Conservation (phyloP, 2,113 vertebrate species). For the Mugil cephalus region DNA sequence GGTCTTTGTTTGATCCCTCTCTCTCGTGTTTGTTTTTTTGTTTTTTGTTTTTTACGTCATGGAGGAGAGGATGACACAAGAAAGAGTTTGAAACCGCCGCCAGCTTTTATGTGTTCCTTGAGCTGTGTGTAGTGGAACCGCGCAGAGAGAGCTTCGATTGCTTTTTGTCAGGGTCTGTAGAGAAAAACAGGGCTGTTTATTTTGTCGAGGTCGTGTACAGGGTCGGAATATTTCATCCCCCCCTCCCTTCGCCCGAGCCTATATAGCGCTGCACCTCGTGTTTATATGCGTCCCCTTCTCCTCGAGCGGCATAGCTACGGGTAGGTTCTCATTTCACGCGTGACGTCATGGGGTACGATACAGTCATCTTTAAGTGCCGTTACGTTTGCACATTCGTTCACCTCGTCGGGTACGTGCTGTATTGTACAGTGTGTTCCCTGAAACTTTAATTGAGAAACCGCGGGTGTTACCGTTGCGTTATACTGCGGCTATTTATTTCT, state of each 20-base stretch:
- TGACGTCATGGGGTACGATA: conserved; percentile 53
- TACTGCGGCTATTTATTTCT: conserved; percentile 42
- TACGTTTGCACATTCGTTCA: conserved; percentile 68
- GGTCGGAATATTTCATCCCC: conserved; percentile 37
- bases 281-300: conserved; percentile 20
- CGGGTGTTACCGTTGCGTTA: conserved; percentile 24
- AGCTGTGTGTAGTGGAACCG: conserved; percentile 54
- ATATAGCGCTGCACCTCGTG: conserved; percentile 37
- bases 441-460: conserved; percentile 33
- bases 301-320: conserved; percentile 46
- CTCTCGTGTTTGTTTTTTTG: neutral
- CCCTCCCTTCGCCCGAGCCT: conserved; percentile 27
- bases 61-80: conserved; percentile 19
- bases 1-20: conserved; percentile 43
- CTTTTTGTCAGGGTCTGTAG: conserved; percentile 45
- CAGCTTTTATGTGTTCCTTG: conserved; percentile 41
- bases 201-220: conserved; percentile 43
- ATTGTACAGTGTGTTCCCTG: conserved; percentile 26
- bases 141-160: neutral
- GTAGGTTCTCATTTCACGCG: conserved; percentile 42
- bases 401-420: conserved; percentile 43
- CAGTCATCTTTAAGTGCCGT: conserved; percentile 68
- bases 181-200: conserved; percentile 39
- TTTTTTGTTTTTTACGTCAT: conserved; percentile 5
- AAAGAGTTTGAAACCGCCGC: conserved; percentile 43